These are phyloP conservation scores for Spea multiplicata DNA, from an alignment of 2,113 vertebrate genomes.

Conservation along the genomic window DNA sequence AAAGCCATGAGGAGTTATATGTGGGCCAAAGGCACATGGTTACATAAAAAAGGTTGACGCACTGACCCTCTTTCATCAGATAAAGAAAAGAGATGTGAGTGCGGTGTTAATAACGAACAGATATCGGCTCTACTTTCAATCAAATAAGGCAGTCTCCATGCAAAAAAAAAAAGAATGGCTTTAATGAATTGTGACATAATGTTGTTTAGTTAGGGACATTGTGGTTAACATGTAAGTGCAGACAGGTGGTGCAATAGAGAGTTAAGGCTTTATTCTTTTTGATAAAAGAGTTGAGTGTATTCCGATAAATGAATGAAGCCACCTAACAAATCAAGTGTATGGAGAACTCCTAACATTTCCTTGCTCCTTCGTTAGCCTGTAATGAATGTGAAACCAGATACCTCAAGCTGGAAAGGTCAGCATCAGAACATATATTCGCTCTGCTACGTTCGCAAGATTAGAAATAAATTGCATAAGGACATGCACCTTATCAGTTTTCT, in stretches of 20 bases:
- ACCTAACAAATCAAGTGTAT: conserved; percentile 54
- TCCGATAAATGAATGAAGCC: conserved; percentile 57
- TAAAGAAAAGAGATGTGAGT: conserved; percentile 55
- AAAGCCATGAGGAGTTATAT: conserved; percentile 64
- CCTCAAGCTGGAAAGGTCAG: conserved; percentile 35
- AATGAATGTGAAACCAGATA: conserved; percentile 59
- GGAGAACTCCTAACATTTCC: conserved; percentile 39
- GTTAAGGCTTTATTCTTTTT: conserved; percentile 64
- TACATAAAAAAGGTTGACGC: conserved; percentile 60
- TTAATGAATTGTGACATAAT: conserved; percentile 58
- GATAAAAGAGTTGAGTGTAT: conserved; percentile 50
- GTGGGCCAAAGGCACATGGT: conserved; percentile 61
- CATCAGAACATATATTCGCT: conserved; percentile 35
- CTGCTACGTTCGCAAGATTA: conserved; percentile 4
- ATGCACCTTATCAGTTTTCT: conserved; percentile 6
- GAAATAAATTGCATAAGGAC: conserved; percentile 18
- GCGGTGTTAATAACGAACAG: conserved; percentile 64
- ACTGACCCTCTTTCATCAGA: conserved; percentile 61
- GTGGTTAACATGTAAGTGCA: conserved; percentile 62
- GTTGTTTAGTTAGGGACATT: conserved; percentile 54
- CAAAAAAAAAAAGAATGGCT: conserved; percentile 55
- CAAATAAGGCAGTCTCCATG: conserved; percentile 54
- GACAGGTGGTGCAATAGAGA: conserved; percentile 65
- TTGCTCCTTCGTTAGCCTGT: conserved; percentile 45
- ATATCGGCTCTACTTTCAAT: conserved; percentile 55